Percentiles rank a stretch among this genome's conserved stretches.
Evolutionary conservation across 2,797 vertebrate species (phyloP).

Genomic region (Neosilurus hyrtlii): DNA sequence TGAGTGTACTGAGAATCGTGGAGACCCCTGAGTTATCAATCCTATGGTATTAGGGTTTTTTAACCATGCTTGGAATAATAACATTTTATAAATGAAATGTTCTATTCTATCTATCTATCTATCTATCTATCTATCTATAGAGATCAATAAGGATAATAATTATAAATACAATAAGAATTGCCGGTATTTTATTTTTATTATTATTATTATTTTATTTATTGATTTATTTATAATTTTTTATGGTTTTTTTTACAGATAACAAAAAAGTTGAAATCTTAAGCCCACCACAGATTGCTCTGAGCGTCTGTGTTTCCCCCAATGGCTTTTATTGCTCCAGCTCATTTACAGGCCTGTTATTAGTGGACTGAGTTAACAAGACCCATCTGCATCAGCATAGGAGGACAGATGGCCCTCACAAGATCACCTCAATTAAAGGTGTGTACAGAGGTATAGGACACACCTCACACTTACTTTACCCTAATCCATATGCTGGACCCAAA

Average conservation of each 20-base stretch:
- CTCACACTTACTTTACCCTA: conserved; percentile 41
- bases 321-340: conserved; percentile 57
- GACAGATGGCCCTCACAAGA: conserved; percentile 70
- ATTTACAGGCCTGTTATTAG: conserved; percentile 75
- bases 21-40: neutral
- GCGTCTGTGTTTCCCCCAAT: conserved; percentile 45
- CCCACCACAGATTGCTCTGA: conserved; percentile 46
- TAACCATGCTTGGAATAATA: neutral
- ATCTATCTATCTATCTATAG: neutral
- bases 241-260: conserved; percentile 21
- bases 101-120: neutral
- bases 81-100: neutral
- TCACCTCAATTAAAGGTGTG: conserved; percentile 54
- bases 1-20: neutral
- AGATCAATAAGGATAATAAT: neutral
- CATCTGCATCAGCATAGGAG: conserved; percentile 65
- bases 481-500: conserved; percentile 6
- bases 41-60: neutral
- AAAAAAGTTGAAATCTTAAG: conserved; percentile 28
- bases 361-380: conserved; percentile 63
- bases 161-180: neutral
- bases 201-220: no score
- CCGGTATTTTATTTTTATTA: neutral
- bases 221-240: no score
- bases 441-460: conserved; percentile 46